These are phyloP conservation scores for Syrista parreyssii DNA, from an alignment of 2,888 invertebrate genomes.

Conservation along the genomic window DNA sequence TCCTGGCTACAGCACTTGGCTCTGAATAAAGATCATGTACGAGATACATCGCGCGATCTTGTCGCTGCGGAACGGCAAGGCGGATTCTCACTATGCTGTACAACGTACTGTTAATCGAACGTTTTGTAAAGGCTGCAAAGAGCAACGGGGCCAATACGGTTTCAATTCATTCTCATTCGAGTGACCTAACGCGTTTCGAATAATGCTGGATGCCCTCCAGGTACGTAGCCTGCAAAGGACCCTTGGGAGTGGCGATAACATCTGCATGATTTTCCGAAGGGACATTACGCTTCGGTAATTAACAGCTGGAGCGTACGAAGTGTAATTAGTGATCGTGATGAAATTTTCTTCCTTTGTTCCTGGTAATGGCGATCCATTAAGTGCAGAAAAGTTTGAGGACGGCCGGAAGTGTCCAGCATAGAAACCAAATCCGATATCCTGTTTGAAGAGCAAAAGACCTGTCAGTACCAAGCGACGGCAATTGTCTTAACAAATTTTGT, in stretches of 20 bases:
- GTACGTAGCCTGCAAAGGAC: neutral
- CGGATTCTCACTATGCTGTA: neutral
- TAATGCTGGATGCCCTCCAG: neutral
- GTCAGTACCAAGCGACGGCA: neutral
- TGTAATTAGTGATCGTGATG: neutral
- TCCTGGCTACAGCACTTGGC: conserved; percentile 8
- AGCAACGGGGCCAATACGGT: neutral
- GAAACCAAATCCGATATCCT: neutral
- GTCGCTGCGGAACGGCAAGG: conserved; percentile 1
- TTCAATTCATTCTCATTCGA: neutral
- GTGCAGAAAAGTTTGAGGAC: neutral
- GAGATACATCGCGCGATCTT: conserved; percentile 15
- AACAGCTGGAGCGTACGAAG: neutral
- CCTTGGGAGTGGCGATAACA: neutral
- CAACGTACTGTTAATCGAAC: neutral
- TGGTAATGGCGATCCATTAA: neutral
- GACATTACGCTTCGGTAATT: neutral
- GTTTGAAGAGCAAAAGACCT: neutral
- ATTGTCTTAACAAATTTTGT: neutral
- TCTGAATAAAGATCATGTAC: conserved; percentile 19
- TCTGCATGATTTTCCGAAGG: neutral
- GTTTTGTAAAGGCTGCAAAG: neutral
- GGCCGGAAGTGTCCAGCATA: neutral
- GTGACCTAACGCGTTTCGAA: neutral
- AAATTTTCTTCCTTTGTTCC: neutral